Percentiles rank a stretch among this genome's conserved stretches.
Evolutionary conservation across 64 coral and sea anemone species (phyloP).

Genomic region (Dendrophyllia cribrosa): DNA sequence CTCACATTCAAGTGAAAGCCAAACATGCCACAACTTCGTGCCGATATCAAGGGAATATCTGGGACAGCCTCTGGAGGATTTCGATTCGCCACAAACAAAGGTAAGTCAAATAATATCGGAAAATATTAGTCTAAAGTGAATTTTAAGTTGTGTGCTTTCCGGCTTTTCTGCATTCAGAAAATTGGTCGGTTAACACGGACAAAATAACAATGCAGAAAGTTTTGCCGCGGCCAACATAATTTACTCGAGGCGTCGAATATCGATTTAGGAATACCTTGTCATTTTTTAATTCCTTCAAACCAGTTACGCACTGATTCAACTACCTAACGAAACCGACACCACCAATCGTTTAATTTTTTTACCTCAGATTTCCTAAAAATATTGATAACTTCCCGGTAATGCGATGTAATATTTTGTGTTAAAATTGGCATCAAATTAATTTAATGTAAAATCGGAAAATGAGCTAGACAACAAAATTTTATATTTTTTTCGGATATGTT

Average conservation of each 20-base stretch:
- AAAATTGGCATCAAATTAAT: not conserved
- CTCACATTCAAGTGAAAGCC: conserved; percentile 2
- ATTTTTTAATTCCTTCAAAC: not conserved
- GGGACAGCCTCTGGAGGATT: conserved; percentile 56
- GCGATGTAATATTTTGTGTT: not conserved
- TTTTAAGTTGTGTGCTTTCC: not conserved
- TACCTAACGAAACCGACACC: not conserved
- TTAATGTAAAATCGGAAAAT: not conserved
- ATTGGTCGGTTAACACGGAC: not conserved
- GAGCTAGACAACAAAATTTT: not conserved
- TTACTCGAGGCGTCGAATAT: not conserved
- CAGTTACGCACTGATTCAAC: not conserved
- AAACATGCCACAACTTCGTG: conserved; percentile 19
- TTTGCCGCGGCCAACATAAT: not conserved
- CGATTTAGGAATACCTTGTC: not conserved
- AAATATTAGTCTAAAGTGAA: conserved; percentile 22
- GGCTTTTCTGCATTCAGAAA: not conserved
- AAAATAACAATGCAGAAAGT: not conserved
- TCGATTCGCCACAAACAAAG: conserved; percentile 57
- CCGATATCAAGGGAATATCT: conserved; percentile 28
- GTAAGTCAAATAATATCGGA: conserved; percentile 65
- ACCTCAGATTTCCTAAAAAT: not conserved
- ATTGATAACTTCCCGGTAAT: not conserved
- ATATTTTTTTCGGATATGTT: not conserved
- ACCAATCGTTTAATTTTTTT: not conserved